phyloP scores from a whole-genome alignment of 2,888 invertebrate genomes.

The Zonitis immaculata region DNA sequence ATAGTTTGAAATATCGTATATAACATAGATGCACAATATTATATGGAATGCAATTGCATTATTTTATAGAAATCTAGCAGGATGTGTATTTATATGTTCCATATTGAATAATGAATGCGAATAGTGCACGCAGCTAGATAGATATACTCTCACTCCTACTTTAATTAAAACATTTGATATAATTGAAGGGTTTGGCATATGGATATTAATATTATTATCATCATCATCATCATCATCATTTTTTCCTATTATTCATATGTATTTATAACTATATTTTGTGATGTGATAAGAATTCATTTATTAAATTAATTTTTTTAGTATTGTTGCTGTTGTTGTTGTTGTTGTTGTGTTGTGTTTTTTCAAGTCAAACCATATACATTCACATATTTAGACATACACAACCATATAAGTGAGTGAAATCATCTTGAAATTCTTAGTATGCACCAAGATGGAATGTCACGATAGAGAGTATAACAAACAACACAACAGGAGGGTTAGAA shows the following conservation, averaged over 20 bases:
- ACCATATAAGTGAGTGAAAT: constrained; percentile 9
- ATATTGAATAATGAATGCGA: background rate
- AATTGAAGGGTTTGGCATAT: background rate
- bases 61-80: background rate
- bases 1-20: background rate
- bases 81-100: background rate
- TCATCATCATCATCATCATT: too few species aligned
- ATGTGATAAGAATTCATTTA: background rate
- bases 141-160: background rate
- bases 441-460: constrained; percentile 5
- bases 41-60: background rate
- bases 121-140: background rate
- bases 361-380: background rate
- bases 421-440: constrained; percentile 9
- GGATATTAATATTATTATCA: background rate
- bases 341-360: background rate
- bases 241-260: too few species aligned
- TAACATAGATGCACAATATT: too few species aligned
- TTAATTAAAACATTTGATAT: background rate
- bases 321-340: background rate
- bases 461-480: constrained; percentile 3
- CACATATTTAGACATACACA: constrained; percentile 5
- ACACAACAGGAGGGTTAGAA: constrained; percentile 2
- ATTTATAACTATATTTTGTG: too few species aligned
- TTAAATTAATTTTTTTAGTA: background rate